These are phyloP conservation scores for Anoplophora glabripennis DNA, from an alignment of 1,140 invertebrate species.

Conservation along the genomic window DNA sequence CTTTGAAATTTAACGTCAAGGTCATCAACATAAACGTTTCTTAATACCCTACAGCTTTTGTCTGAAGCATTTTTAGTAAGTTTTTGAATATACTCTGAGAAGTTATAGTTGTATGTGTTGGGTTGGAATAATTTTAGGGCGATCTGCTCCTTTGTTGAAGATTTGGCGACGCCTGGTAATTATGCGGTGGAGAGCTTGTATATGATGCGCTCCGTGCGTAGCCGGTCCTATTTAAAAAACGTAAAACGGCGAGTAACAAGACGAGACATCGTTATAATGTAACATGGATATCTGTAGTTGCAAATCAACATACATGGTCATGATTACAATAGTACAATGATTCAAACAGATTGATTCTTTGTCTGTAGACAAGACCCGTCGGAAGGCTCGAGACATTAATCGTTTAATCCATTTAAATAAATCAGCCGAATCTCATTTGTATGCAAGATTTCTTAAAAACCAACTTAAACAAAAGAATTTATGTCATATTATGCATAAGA, in stretches of 20 bases:
- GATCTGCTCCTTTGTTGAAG: too few relatives aligned
- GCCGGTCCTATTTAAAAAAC: conserved; percentile 10
- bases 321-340: conserved; percentile 44
- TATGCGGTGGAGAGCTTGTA: too few relatives aligned
- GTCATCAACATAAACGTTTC: too few relatives aligned
- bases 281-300: conserved; percentile 37
- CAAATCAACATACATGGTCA: conserved; percentile 40
- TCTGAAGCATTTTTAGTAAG: too few relatives aligned
- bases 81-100: too few relatives aligned
- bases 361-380: conserved; percentile 37
- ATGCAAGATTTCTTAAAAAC: conserved; percentile 37
- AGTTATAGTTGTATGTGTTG: too few relatives aligned
- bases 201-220: too few relatives aligned
- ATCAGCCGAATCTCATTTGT: conserved; percentile 41
- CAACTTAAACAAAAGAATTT: conserved; percentile 37
- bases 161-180: too few relatives aligned
- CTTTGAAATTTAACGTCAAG: too few relatives aligned
- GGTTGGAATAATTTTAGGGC: too few relatives aligned
- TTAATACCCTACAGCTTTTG: too few relatives aligned
- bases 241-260: conserved; percentile 18
- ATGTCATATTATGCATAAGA: conserved; percentile 24
- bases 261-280: conserved; percentile 31
- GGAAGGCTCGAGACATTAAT: conserved; percentile 40
- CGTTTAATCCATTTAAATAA: conserved; percentile 44
- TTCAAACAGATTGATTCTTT: conserved; percentile 44